These are phyloP conservation scores for Syncerus caffer DNA, from an alignment of 2,797 vertebrate genomes.

Conservation along the genomic window DNA sequence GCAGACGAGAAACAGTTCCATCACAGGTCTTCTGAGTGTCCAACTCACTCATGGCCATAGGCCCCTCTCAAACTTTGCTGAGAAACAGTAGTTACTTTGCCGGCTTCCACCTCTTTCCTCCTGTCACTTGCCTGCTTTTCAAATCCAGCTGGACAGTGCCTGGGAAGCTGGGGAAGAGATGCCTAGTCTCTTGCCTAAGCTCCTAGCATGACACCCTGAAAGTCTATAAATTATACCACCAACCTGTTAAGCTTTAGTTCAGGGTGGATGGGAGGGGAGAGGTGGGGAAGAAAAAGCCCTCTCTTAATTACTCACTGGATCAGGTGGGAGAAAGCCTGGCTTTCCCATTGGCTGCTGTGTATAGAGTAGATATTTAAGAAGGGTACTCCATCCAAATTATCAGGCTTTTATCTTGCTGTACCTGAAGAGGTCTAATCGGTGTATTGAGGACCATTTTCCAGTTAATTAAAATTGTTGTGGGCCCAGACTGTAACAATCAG, in stretches of 20 bases:
- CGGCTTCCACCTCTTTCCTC: not conserved
- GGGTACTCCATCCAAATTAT: constrained; percentile 87
- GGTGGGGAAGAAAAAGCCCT: constrained; percentile 74
- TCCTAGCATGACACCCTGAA: constrained; percentile 73
- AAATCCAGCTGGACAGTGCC: not conserved
- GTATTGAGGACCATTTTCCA: constrained; percentile 85
- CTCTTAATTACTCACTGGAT: constrained; percentile 85
- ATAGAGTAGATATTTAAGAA: constrained; percentile 78
- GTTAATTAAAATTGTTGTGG: constrained; percentile 88
- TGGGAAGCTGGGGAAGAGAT: not conserved
- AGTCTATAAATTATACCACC: constrained; percentile 84
- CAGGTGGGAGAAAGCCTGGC: constrained; percentile 84
- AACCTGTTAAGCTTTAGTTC: constrained; percentile 80
- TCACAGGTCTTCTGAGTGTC: constrained; percentile 79
- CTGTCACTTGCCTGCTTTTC: constrained; percentile 21
- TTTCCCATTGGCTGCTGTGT: constrained; percentile 83
- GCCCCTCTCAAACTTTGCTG: constrained; percentile 68
- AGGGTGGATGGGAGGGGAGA: constrained; percentile 41
- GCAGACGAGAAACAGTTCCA: constrained; percentile 88
- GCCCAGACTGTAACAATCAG: constrained; percentile 83
- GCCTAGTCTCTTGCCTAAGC: constrained; percentile 68
- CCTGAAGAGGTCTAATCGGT: constrained; percentile 87
- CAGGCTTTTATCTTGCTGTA: constrained; percentile 88
- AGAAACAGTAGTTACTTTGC: not conserved
- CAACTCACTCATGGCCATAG: constrained; percentile 80